Percentiles rank a stretch among this genome's conserved stretches.
Evolutionary conservation across 2,113 vertebrate genomes (phyloP).

Genomic region (Aldabrachelys gigantea): DNA sequence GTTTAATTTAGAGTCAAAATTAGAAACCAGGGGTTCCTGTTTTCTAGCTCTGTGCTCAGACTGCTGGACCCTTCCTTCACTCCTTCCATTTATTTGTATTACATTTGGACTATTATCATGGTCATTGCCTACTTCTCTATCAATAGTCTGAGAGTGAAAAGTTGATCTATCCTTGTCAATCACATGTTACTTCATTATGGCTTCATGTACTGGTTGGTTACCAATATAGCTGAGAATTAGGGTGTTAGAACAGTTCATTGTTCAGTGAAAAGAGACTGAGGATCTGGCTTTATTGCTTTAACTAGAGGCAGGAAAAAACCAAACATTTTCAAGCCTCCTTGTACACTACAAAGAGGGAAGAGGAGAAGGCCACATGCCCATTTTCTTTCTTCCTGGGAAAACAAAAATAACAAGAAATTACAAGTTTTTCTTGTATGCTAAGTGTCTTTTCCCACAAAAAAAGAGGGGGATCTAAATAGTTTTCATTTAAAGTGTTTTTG

Average conservation of each 20-base stretch:
- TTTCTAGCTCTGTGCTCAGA: neutral
- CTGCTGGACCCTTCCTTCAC: neutral
- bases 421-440: neutral
- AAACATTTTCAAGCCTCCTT: neutral
- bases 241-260: neutral
- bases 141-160: neutral
- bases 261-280: neutral
- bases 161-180: neutral
- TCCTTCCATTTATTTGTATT: neutral
- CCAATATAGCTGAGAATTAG: neutral
- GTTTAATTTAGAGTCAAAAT: neutral
- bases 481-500: slow-evolving; percentile 7
- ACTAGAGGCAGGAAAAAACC: neutral
- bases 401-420: neutral
- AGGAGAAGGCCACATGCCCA: neutral
- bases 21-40: neutral
- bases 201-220: neutral
- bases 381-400: neutral
- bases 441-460: neutral
- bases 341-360: slow-evolving; percentile 6
- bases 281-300: neutral
- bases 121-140: neutral
- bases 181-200: neutral
- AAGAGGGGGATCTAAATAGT: neutral
- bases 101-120: neutral